phyloP scores from a whole-genome alignment of 2,888 invertebrate species.

The Leptodirus hochenwartii region DNA sequence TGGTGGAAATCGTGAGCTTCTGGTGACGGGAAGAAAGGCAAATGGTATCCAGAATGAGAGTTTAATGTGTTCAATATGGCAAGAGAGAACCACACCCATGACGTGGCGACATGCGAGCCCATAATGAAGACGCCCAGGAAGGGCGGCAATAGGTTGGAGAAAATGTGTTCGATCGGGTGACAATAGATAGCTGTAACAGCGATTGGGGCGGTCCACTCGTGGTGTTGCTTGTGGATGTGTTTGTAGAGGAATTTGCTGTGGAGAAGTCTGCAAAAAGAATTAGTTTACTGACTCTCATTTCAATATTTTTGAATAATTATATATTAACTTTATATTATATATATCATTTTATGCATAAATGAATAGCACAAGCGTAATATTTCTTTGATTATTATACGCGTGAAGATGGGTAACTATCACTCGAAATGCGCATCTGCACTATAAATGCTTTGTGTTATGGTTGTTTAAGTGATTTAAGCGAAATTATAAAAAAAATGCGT shows the following conservation, averaged over 20 bases:
- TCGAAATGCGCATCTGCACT: too few species aligned
- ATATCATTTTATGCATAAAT: too few species aligned
- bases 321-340: too few species aligned
- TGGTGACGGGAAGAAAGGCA: constrained; percentile 70
- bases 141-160: constrained; percentile 61
- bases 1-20: constrained; percentile 82
- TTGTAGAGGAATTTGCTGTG: constrained; percentile 60
- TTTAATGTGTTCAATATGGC: constrained; percentile 64
- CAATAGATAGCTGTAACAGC: constrained; percentile 68
- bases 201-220: constrained; percentile 77
- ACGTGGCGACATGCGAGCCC: constrained; percentile 59
- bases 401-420: too few species aligned
- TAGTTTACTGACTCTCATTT: too few species aligned
- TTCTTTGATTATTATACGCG: too few species aligned
- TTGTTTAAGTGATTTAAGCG: too few species aligned
- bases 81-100: constrained; percentile 61
- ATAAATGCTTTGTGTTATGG: too few species aligned
- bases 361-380: too few species aligned
- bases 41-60: constrained; percentile 71
- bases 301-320: too few species aligned
- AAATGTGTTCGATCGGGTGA: constrained; percentile 59
- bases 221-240: constrained; percentile 69
- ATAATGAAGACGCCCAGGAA: constrained; percentile 54
- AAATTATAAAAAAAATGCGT: too few species aligned
- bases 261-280: constrained; percentile 38